Evolutionary conservation across 1,140 invertebrate species (phyloP).

Genomic region (Drosophila tropicalis): DNA sequence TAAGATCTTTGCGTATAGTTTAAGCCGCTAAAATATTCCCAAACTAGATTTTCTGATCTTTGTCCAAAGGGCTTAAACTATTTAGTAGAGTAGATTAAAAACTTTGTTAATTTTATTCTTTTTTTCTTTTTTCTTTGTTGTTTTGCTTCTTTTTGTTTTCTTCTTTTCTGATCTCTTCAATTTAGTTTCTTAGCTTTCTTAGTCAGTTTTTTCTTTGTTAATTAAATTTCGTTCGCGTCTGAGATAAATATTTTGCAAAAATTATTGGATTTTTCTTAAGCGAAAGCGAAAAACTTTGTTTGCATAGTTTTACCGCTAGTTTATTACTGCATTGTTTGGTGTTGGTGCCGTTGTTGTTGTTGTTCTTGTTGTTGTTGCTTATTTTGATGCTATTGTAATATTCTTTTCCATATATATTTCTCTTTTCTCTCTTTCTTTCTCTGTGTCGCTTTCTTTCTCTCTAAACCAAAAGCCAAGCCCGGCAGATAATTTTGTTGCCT

Average conservation of each 20-base stretch:
- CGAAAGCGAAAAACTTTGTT: slow-evolving; percentile 49
- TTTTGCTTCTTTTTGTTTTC: background rate
- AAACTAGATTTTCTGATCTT: no score
- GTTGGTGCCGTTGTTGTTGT: slow-evolving; percentile 36
- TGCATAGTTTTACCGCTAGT: slow-evolving; percentile 63
- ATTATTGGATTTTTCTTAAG: slow-evolving; percentile 15
- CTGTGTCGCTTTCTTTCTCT: slow-evolving; percentile 13
- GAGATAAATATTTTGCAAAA: slow-evolving; percentile 3
- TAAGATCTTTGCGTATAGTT: no score
- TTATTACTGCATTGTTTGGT: slow-evolving; percentile 72
- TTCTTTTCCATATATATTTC: slow-evolving; percentile 35
- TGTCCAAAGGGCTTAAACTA: no score
- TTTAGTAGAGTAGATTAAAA: no score
- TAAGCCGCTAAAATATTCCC: no score
- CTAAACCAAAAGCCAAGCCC: slow-evolving; percentile 24
- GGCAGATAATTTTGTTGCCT: slow-evolving; percentile 56
- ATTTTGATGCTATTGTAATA: slow-evolving; percentile 70
- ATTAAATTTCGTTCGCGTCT: background rate
- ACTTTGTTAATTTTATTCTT: slow-evolving; percentile 31
- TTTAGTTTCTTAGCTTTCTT: background rate
- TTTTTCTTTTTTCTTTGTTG: background rate
- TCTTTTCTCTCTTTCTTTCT: background rate
- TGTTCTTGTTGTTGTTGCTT: slow-evolving; percentile 70
- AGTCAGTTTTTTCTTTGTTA: slow-evolving; percentile 1
- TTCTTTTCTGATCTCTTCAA: background rate